Percentiles rank a stretch among this genome's conserved stretches.
These are phyloP conservation scores for Campaea margaritaria DNA, from an alignment of 2,888 invertebrate genomes.

Conservation along the genomic window DNA sequence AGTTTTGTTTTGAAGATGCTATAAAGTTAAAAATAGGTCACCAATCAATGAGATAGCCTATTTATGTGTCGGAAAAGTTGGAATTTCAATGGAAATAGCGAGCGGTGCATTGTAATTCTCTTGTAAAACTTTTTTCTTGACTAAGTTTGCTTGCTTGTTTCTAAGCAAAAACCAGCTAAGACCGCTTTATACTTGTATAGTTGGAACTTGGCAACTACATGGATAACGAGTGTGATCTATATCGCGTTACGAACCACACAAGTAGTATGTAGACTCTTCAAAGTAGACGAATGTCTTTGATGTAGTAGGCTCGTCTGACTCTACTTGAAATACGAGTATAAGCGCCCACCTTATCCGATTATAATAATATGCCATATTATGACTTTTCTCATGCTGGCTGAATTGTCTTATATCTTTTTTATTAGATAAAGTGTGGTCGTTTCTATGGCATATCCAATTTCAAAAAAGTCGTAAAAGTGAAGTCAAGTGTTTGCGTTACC, in stretches of 20 bases:
- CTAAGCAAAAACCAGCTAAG: neutral
- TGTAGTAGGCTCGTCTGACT: constrained; percentile 14
- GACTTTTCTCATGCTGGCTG: no score
- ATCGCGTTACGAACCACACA: constrained; percentile 21
- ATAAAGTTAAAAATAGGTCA: no score
- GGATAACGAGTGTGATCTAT: constrained; percentile 12
- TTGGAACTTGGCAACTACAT: constrained; percentile 11
- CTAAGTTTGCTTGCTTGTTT: neutral
- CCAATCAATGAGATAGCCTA: no score
- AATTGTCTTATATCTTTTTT: constrained; percentile 10
- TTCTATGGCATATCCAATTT: no score
- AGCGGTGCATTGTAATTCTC: neutral
- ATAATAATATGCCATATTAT: constrained; percentile 11
- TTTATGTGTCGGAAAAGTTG: no score
- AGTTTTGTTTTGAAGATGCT: no score
- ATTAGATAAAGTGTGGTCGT: neutral
- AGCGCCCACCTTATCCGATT: constrained; percentile 14
- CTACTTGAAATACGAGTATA: constrained; percentile 9
- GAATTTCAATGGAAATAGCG: neutral
- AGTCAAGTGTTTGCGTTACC: no score
- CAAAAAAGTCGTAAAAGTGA: no score
- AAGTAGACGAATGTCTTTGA: constrained; percentile 23
- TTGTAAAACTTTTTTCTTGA: neutral
- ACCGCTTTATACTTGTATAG: constrained; percentile 8
- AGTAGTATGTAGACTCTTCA: constrained; percentile 9